A percentile compares a stretch with the other conserved stretches of the same genome.
Evolutionary conservation across 1,140 invertebrate genomes (phyloP).

Genomic region (Drosophila chauvacae): DNA sequence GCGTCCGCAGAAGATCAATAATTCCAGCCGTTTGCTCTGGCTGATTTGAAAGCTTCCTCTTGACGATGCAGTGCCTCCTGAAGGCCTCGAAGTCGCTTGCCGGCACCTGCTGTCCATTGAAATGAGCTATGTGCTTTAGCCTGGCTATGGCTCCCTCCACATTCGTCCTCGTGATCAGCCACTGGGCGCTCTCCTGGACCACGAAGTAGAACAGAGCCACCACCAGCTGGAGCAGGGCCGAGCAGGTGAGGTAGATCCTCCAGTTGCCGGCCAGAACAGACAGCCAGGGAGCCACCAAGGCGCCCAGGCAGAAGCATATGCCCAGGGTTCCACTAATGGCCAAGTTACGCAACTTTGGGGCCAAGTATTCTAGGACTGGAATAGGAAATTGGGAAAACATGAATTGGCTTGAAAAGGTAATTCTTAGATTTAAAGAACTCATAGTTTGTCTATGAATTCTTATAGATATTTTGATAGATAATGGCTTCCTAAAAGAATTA

Average conservation of each 20-base stretch:
- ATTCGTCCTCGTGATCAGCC: conserved; percentile 86
- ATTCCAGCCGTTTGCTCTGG: conserved; percentile 55
- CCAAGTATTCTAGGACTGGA: conserved; percentile 86
- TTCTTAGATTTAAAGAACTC: neutral
- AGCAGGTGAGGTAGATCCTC: conserved; percentile 85
- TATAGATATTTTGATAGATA: neutral
- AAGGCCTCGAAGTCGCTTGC: conserved; percentile 84
- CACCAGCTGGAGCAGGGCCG: conserved; percentile 85
- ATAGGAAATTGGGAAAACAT: neutral
- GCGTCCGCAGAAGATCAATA: conserved; percentile 57
- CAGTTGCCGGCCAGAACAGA: conserved; percentile 85
- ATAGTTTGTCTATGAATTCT: no score
- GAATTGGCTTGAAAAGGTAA: neutral
- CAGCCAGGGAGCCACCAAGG: conserved; percentile 86
- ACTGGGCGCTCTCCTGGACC: conserved; percentile 87
- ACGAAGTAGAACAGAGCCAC: conserved; percentile 85
- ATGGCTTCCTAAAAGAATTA: no score
- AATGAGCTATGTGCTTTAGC: conserved; percentile 85
- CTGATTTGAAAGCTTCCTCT: conserved; percentile 56
- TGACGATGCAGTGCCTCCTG: conserved; percentile 55
- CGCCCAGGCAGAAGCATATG: conserved; percentile 86
- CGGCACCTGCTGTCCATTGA: conserved; percentile 85
- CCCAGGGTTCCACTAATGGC: conserved; percentile 87
- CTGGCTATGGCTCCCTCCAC: conserved; percentile 85
- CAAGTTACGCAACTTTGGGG: conserved; percentile 85